These are phyloP conservation scores for Boulengerochromis microlepis DNA, from an alignment of 2,113 vertebrate species.

Conservation along the genomic window DNA sequence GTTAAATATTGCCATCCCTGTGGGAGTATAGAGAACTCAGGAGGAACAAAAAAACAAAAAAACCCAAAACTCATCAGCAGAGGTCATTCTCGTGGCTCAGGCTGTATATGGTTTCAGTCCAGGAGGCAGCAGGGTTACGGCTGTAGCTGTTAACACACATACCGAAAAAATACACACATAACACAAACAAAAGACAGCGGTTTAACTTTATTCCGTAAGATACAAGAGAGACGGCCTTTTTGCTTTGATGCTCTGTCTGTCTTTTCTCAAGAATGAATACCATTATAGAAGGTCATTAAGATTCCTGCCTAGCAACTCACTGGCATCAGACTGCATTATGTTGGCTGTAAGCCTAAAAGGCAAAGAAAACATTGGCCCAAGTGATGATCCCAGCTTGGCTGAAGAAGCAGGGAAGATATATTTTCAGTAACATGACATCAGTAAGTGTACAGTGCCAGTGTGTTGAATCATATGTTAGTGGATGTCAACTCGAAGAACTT, in stretches of 20 bases:
- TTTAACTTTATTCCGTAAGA: constrained; percentile 20
- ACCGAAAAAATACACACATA: constrained; percentile 33
- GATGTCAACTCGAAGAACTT: background rate
- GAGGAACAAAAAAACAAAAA: background rate
- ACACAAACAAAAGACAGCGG: background rate
- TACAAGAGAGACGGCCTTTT: background rate
- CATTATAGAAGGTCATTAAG: constrained; percentile 21
- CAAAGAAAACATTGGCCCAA: constrained; percentile 38
- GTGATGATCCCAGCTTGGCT: constrained; percentile 22
- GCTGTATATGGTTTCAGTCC: constrained; percentile 27
- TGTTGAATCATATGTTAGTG: constrained; percentile 35
- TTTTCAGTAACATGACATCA: constrained; percentile 56
- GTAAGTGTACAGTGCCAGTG: constrained; percentile 6
- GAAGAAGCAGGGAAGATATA: constrained; percentile 18
- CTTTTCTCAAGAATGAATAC: constrained; percentile 31
- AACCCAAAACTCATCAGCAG: background rate
- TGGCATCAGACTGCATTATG: constrained; percentile 29
- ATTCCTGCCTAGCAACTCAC: constrained; percentile 25
- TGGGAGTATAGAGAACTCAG: constrained; percentile 6
- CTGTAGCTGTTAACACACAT: constrained; percentile 5
- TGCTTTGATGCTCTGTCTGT: constrained; percentile 26
- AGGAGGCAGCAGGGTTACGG: constrained; percentile 6
- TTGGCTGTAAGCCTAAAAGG: constrained; percentile 29
- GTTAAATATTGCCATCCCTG: constrained; percentile 25
- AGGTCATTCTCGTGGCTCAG: constrained; percentile 11